Conservation (phyloP, 2,113 vertebrate species). For the Trochalopteron elliotii region DNA sequence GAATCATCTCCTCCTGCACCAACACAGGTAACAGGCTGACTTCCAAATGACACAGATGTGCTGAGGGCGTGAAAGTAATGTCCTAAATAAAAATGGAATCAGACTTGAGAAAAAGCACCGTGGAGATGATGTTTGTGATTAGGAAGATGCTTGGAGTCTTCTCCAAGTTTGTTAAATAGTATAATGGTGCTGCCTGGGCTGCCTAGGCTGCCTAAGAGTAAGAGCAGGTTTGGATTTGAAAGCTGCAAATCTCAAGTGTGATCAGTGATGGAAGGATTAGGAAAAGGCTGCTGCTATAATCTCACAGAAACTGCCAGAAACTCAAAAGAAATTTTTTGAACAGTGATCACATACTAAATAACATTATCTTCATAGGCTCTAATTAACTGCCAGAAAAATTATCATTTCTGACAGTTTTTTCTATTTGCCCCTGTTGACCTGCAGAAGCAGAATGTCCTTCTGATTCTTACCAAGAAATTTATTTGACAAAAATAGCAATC, state of each 20-base stretch:
- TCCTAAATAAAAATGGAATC: background rate
- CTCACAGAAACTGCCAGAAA: background rate
- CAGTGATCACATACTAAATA: background rate
- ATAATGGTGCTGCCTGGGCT: background rate
- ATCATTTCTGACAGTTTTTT: background rate
- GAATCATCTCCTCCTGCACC: background rate
- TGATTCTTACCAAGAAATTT: background rate
- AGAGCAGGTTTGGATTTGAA: background rate
- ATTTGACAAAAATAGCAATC: background rate
- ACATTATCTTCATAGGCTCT: background rate
- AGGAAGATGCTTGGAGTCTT: background rate
- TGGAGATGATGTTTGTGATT: background rate
- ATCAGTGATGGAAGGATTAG: background rate
- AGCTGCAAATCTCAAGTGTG: background rate
- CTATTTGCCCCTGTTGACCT: background rate
- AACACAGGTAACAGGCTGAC: background rate
- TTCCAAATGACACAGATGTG: background rate
- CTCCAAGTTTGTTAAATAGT: background rate
- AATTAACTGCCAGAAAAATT: background rate
- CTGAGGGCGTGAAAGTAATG: background rate
- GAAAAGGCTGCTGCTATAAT: background rate
- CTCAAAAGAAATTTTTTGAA: background rate
- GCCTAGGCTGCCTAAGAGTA: background rate
- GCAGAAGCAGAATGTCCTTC: background rate
- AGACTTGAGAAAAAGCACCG: background rate